Evolutionary conservation across 1,140 invertebrate genomes (phyloP).

Genomic region (Anagrus nilaparvatae): DNA sequence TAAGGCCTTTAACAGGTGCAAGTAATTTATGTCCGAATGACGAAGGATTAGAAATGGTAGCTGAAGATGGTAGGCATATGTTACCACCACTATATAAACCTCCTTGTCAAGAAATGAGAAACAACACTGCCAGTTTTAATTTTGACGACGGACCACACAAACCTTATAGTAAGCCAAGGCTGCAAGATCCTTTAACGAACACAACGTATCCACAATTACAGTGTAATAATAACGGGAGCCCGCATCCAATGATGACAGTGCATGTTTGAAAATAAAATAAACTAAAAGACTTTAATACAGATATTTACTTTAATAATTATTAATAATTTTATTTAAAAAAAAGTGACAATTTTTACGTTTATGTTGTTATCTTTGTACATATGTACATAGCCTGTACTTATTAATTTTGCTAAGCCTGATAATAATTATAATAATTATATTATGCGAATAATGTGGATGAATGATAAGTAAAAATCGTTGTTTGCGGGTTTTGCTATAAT

Average conservation of each 20-base stretch:
- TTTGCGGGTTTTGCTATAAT: too few relatives aligned
- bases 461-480: too few relatives aligned
- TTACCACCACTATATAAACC: slow-evolving; percentile 48
- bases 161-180: slow-evolving; percentile 65
- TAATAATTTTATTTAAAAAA: slow-evolving; percentile 9
- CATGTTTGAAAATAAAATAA: slow-evolving; percentile 39
- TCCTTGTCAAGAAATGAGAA: slow-evolving; percentile 56
- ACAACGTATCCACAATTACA: slow-evolving; percentile 28
- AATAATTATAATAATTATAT: too few relatives aligned
- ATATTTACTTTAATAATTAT: too few relatives aligned
- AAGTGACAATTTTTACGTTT: slow-evolving; percentile 22
- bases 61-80: slow-evolving; percentile 45
- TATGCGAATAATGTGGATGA: too few relatives aligned
- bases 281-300: too few relatives aligned
- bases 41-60: slow-evolving; percentile 53
- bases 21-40: slow-evolving; percentile 39
- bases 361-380: slow-evolving; percentile 41
- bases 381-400: slow-evolving; percentile 45
- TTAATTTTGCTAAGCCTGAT: slow-evolving; percentile 40
- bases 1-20: slow-evolving; percentile 46
- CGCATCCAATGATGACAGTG: slow-evolving; percentile 46
- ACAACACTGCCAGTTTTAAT: slow-evolving; percentile 63
- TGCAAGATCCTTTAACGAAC: slow-evolving; percentile 37
- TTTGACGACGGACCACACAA: slow-evolving; percentile 59
- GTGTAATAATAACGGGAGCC: slow-evolving; percentile 36